These are phyloP conservation scores for Phoenicopterus ruber DNA, from an alignment of 2,113 vertebrate species.

Conservation along the genomic window DNA sequence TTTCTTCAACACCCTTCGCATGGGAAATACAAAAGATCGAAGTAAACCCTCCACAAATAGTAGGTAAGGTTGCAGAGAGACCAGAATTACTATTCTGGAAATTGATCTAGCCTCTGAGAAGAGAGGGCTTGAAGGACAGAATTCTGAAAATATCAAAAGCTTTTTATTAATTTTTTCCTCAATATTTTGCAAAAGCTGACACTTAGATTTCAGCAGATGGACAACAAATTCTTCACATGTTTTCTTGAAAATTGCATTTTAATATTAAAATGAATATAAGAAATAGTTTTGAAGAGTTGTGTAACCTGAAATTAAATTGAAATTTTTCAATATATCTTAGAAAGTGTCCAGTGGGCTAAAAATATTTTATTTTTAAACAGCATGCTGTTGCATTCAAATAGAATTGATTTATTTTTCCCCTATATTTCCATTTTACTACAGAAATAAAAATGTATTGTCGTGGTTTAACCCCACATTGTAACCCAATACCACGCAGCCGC, in stretches of 20 bases:
- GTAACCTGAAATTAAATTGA: background rate
- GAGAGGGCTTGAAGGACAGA: accelerated
- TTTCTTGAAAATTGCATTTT: background rate
- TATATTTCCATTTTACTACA: background rate
- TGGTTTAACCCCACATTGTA: no score
- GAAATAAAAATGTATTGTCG: background rate
- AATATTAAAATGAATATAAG: background rate
- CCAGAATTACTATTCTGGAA: background rate
- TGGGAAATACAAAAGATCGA: background rate
- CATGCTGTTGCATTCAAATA: background rate
- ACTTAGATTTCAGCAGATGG: background rate
- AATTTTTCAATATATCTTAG: background rate
- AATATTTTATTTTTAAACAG: background rate
- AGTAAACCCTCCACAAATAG: background rate
- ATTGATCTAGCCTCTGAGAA: background rate
- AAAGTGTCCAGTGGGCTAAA: background rate
- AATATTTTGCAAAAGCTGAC: background rate
- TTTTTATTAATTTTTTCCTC: background rate
- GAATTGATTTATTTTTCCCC: background rate
- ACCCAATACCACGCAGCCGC: no score
- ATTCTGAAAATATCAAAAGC: background rate
- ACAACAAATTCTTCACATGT: background rate
- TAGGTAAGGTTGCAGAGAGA: background rate
- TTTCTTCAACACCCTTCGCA: background rate
- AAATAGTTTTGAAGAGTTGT: background rate